Percentiles rank a stretch among this genome's conserved stretches.
Evolutionary conservation across 2,113 vertebrate species (phyloP).

Genomic region (Numenius arquata): DNA sequence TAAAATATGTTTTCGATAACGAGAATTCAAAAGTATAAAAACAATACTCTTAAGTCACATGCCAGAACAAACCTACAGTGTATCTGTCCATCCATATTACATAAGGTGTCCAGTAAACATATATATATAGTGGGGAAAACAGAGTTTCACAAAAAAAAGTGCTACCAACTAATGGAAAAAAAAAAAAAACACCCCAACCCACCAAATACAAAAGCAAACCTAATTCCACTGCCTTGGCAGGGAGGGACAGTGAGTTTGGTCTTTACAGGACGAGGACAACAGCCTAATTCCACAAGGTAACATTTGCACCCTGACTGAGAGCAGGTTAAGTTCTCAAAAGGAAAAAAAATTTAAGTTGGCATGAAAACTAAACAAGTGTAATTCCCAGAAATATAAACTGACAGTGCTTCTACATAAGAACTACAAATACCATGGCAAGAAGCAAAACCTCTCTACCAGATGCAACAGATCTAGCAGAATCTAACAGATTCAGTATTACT

Average conservation of each 20-base stretch:
- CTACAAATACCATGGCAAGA: background rate
- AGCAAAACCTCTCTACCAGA: background rate
- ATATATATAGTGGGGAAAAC: background rate
- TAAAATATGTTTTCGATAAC: slow-evolving; percentile 47
- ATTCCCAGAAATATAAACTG: background rate
- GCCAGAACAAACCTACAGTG: background rate
- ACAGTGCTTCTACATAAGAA: background rate
- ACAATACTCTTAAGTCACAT: background rate
- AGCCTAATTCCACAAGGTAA: background rate
- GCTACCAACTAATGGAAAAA: background rate
- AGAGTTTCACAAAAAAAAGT: background rate
- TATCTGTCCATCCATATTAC: background rate
- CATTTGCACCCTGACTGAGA: background rate
- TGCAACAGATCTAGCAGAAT: too few relatives aligned
- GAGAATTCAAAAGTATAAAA: background rate
- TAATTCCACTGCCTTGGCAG: background rate
- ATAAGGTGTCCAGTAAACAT: background rate
- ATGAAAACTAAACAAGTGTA: background rate
- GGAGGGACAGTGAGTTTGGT: background rate
- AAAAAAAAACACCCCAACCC: background rate
- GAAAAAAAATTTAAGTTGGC: background rate
- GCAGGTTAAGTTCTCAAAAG: background rate
- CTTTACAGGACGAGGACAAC: background rate
- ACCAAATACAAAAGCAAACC: background rate
- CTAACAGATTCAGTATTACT: background rate